These are phyloP conservation scores for Microcebus jonahi DNA, from an alignment of 2,113 vertebrate species.

Conservation along the genomic window DNA sequence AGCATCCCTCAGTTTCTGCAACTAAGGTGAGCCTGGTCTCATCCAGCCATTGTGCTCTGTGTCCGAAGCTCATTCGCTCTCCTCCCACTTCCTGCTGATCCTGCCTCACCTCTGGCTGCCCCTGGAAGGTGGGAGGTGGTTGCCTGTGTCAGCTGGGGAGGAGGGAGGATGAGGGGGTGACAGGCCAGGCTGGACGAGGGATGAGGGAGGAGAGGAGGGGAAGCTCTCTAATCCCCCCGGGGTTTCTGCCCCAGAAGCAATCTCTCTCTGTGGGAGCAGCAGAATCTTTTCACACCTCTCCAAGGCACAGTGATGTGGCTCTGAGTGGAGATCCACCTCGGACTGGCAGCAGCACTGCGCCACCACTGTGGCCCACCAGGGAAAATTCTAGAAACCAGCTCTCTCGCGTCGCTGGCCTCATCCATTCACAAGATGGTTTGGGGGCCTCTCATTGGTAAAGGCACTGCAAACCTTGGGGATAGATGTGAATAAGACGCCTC, in stretches of 20 bases:
- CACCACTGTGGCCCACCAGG: background rate
- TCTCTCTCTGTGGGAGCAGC: background rate
- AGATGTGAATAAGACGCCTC: background rate
- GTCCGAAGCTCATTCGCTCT: background rate
- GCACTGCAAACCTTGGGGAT: background rate
- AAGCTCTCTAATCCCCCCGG: background rate
- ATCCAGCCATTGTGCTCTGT: background rate
- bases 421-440: background rate
- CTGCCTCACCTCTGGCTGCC: background rate
- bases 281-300: background rate
- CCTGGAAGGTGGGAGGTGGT: background rate
- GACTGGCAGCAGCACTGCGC: background rate
- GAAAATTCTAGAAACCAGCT: background rate
- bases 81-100: background rate
- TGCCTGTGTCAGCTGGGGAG: background rate
- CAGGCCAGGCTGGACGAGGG: background rate
- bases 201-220: too few species aligned
- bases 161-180: background rate
- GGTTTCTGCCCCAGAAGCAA: background rate
- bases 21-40: background rate
- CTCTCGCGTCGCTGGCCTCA: background rate
- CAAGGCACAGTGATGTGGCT: background rate
- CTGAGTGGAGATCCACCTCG: background rate
- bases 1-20: background rate
- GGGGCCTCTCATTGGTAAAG: background rate